Conservation (phyloP, 2,797 vertebrate species). For the Discoglossus pictus region DNA sequence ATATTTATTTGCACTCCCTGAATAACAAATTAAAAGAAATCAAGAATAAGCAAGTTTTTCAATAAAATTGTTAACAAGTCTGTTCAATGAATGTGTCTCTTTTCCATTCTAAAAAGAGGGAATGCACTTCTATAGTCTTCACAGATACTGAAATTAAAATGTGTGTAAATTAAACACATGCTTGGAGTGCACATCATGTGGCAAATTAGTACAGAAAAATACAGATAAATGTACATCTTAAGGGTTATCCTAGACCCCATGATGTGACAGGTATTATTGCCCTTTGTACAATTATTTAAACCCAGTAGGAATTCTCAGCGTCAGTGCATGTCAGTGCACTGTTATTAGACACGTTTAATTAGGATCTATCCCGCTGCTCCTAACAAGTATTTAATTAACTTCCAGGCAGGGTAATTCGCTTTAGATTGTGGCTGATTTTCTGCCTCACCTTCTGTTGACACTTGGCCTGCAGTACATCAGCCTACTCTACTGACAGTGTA, state of each 20-base stretch:
- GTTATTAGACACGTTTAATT: conserved; percentile 89
- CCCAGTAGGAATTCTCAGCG: conserved; percentile 74
- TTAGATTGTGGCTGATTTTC: conserved; percentile 79
- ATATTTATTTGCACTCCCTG: no score
- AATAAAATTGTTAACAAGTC: conserved; percentile 50
- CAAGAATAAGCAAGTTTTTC: not conserved
- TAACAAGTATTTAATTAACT: conserved; percentile 90
- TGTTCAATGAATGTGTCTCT: no score
- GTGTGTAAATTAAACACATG: conserved; percentile 69
- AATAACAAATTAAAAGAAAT: no score
- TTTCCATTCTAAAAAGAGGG: conserved; percentile 51
- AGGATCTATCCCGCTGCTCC: conserved; percentile 83
- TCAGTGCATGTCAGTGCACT: conserved; percentile 79
- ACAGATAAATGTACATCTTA: conserved; percentile 62
- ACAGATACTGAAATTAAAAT: conserved; percentile 61
- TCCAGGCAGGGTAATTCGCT: conserved; percentile 85
- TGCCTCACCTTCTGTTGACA: conserved; percentile 84
- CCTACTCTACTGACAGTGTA: conserved; percentile 80
- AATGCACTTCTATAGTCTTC: conserved; percentile 56
- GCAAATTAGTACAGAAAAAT: conserved; percentile 66
- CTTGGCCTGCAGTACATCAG: conserved; percentile 65
- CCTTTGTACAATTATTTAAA: conserved; percentile 73
- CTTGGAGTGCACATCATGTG: conserved; percentile 62
- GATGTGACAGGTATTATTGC: conserved; percentile 75
- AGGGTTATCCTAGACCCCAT: conserved; percentile 57